Percentiles rank a stretch among this genome's conserved stretches.
These are phyloP conservation scores for Dermatemys mawii DNA, from an alignment of 2,113 vertebrate species.

Conservation along the genomic window DNA sequence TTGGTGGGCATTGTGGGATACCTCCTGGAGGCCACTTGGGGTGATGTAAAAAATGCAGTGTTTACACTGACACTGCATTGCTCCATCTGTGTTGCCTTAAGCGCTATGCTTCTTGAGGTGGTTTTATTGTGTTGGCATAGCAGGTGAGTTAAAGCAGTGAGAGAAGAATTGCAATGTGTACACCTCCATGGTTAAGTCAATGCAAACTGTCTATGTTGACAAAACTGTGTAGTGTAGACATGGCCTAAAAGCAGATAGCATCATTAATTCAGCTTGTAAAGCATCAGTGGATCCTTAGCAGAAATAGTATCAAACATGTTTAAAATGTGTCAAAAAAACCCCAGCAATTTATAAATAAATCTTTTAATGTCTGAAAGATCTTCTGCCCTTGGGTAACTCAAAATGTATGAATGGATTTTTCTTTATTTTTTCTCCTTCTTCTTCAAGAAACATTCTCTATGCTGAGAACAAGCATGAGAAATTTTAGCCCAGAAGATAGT, in stretches of 20 bases:
- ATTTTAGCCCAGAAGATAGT: constrained; percentile 39
- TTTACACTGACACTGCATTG: too few relatives aligned
- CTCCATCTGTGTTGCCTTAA: too few relatives aligned
- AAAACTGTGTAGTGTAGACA: too few relatives aligned
- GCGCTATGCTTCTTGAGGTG: too few relatives aligned
- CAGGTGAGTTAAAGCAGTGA: too few relatives aligned
- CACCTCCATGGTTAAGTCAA: too few relatives aligned
- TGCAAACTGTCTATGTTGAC: too few relatives aligned
- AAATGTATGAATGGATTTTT: constrained; percentile 33
- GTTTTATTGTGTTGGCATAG: too few relatives aligned
- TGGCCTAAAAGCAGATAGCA: background rate
- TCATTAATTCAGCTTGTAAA: background rate
- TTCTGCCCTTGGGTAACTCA: background rate
- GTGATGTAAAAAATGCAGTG: too few relatives aligned
- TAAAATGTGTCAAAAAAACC: background rate
- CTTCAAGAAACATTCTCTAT: constrained; percentile 13
- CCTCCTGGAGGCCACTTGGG: too few relatives aligned
- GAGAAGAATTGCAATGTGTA: too few relatives aligned
- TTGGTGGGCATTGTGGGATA: too few relatives aligned
- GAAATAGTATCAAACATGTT: constrained; percentile 13
- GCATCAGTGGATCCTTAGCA: background rate
- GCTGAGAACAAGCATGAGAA: constrained; percentile 29
- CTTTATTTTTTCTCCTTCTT: constrained; percentile 39
- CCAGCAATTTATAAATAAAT: background rate
- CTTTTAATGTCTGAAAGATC: background rate